Conservation (phyloP, 2,888 invertebrate species). For the Nymphalis urticae region DNA sequence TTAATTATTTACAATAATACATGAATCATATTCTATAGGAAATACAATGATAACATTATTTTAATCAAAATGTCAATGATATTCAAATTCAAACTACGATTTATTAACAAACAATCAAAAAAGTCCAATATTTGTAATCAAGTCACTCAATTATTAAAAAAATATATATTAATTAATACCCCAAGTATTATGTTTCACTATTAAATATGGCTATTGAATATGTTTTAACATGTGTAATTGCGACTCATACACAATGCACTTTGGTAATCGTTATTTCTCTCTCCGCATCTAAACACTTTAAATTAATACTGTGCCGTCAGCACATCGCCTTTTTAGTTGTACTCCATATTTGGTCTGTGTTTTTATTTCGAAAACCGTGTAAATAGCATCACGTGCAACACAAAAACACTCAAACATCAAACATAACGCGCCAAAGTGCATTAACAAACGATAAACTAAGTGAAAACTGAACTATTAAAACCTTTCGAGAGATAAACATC, state of each 20-base stretch:
- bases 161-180: not conserved
- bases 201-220: not conserved
- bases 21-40: slow-evolving; percentile 36
- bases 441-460: no score
- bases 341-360: no score
- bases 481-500: no score
- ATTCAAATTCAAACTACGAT: slow-evolving; percentile 1
- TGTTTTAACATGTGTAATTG: not conserved
- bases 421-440: no score
- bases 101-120: not conserved
- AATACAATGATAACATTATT: slow-evolving; percentile 21
- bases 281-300: slow-evolving; percentile 20
- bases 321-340: no score
- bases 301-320: slow-evolving; percentile 31
- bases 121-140: not conserved
- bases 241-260: not conserved
- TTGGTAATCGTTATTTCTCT: slow-evolving; percentile 39
- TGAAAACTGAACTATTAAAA: no score
- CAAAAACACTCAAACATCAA: no score
- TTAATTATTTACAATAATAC: slow-evolving; percentile 70
- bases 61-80: slow-evolving; percentile 21
- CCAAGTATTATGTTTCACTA: slow-evolving; percentile 2
- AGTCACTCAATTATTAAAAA: slow-evolving; percentile 5
- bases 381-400: no score
- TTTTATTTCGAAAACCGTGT: no score